These are phyloP conservation scores for Tetrao urogallus DNA, from an alignment of 2,113 vertebrate genomes.

Conservation along the genomic window DNA sequence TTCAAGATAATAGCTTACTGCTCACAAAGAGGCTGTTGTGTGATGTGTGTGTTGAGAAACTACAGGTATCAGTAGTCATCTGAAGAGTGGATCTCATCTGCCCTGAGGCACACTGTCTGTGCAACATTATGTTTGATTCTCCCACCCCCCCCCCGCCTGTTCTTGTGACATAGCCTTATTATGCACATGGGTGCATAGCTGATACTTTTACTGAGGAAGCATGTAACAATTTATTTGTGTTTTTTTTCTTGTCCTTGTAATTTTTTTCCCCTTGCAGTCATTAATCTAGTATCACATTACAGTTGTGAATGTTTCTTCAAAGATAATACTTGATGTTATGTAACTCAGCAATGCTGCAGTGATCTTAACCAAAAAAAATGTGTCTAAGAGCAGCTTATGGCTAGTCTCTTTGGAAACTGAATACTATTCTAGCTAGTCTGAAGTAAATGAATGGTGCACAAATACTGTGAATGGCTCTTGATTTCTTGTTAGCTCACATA, in stretches of 20 bases:
- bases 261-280: conserved; percentile 10
- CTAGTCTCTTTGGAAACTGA: neutral
- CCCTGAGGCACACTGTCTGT: neutral
- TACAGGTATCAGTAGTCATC: neutral
- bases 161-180: conserved; percentile 23
- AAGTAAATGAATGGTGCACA: neutral
- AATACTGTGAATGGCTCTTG: neutral
- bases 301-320: conserved; percentile 18
- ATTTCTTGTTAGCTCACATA: conserved; percentile 4
- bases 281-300: neutral
- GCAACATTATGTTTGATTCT: neutral
- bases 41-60: neutral
- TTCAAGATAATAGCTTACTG: conserved; percentile 6
- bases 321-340: neutral
- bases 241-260: neutral
- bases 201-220: neutral
- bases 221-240: conserved; percentile 8
- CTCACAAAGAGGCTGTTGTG: conserved; percentile 22
- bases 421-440: neutral
- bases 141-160: neutral
- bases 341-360: neutral
- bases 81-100: neutral
- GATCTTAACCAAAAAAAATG: neutral
- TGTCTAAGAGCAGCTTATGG: neutral
- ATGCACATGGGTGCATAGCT: neutral